Percentiles rank a stretch among this genome's conserved stretches.
These are phyloP conservation scores for Notodonta ziczac DNA, from an alignment of 2,888 invertebrate genomes.

Conservation along the genomic window DNA sequence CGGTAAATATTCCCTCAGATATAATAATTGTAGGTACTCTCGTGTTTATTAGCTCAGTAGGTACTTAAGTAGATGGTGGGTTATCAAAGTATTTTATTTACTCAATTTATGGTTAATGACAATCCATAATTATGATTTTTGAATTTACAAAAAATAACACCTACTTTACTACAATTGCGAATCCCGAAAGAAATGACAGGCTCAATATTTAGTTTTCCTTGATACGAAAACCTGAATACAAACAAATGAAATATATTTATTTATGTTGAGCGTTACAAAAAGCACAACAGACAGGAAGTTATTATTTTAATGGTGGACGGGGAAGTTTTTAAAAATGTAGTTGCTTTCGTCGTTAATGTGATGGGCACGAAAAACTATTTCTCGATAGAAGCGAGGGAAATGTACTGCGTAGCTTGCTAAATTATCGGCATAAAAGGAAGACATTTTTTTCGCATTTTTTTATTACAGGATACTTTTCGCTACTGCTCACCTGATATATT, in stretches of 20 bases:
- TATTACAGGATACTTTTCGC: neutral
- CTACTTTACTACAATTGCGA: neutral
- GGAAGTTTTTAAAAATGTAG: conserved; percentile 69
- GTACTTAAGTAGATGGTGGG: too few relatives aligned
- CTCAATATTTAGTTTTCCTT: neutral
- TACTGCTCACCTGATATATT: neutral
- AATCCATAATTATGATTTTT: too few relatives aligned
- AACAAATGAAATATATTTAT: conserved; percentile 34
- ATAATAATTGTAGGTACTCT: neutral
- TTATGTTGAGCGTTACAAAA: conserved; percentile 56
- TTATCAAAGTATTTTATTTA: too few relatives aligned
- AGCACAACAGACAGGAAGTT: conserved; percentile 67
- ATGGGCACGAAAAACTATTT: conserved; percentile 63
- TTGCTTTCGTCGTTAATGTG: conserved; percentile 71
- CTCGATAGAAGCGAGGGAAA: conserved; percentile 49
- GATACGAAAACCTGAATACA: conserved; percentile 9
- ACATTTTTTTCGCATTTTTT: conserved; percentile 25
- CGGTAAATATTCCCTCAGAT: neutral
- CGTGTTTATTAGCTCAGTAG: too few relatives aligned
- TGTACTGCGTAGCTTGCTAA: conserved; percentile 32
- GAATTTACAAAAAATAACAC: too few relatives aligned
- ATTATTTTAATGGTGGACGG: conserved; percentile 78
- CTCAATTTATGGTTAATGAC: too few relatives aligned
- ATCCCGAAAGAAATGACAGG: neutral
- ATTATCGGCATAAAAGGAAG: conserved; percentile 22